Base-by-base conservation (phyloP, 1,140 invertebrate species). In the Paraescarpia echinospica region DNA sequence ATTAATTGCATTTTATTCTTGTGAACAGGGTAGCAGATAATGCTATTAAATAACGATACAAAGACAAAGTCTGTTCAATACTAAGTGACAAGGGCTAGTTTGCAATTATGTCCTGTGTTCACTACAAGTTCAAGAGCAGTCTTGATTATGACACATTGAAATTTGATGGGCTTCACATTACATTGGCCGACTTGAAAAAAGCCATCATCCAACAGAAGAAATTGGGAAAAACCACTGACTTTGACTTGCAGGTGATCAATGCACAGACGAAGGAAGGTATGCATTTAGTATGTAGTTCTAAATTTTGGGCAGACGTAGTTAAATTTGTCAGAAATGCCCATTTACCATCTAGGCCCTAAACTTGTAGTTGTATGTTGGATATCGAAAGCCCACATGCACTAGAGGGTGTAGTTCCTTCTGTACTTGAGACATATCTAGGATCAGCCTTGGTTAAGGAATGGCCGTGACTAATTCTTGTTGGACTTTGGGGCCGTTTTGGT, bases 71-170 rank as follows among this genome's bases (percentile, higher is more conserved):
- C 48, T 51, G 48, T 18, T 51, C 59, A 27, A 77, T 77, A 77
- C 12, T 27, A 77, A 77, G 1, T 77, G 59, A 77, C 22, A 41
- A 41, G 41, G 59, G 27, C 59, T 77, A 77, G 59, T 77, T 18
- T 77, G 59, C 59, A 77, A 77, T 22, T 77, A 90, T 90, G 89
- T 96, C 96, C 98, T 99, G 98, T 94, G 98, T 99, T 93, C 98
- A 99, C 96, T 99, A 99, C 96, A 99, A 99, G 96, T 99, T 99
- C 95, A 99, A 99, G 96, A 98, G 98, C 94, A 98, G 98, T 91
- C 97, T 99, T 94, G 98, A 99, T 95, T 99, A 98, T 96, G 98
- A 99, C 95, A 99, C 98, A 6, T 97, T 99, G 90, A 99, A 98
- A 34, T 99, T 99, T 96, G 99, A 99, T 97, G 99, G 99, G 89